Base-by-base conservation (phyloP, 2,113 vertebrate genomes). In the Catharus minimus region DNA sequence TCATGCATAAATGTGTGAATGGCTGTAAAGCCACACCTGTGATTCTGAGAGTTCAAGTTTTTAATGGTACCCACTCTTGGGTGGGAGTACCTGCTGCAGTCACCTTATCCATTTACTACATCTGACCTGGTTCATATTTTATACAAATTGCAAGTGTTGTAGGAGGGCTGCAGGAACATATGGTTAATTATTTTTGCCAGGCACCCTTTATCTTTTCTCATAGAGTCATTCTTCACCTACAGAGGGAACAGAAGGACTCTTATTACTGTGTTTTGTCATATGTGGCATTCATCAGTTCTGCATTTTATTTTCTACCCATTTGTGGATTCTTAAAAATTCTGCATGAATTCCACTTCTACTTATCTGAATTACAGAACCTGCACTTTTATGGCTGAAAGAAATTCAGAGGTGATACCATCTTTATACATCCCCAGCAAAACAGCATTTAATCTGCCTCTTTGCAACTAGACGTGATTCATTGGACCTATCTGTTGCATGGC, bases 171-270 rank as follows among this genome's bases (percentile, higher is more conserved):
- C n/a, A n/a, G 38, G 78, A 91, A 82, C 84, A 93, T 93, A 93
- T 91, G 93, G 89, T 79, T 89, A 85, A 93, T 89, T 93, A 85
- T 76, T 89, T 94, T 87, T 87, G 67, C 78, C 85, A 95, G 58
- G 47, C 71, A 73, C 11, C n/a, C 71, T 82, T 85, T 92, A 79
- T 87, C 66, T 91, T 93, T 87, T 87, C 50, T 79, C 62, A 39
- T 8, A 68, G 66, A 92, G 33, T 87, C 53, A 84, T 89, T 85
- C 84, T 94, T 96, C 91, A 93, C 81, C 57, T 79, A 89, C 66
- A 62, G 71, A 57, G 38, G 27, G 65, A 94, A 28, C 58, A 92
- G 88, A 91, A 89, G 84, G 74, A 24, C 46, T 76, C n/a, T 71
- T 66, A 93, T 68, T 3, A 0, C 36, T 69, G 41, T 82, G 62